phyloP scores from a whole-genome alignment of 2,888 invertebrate genomes.

The Agonopterix subpropinquella region DNA sequence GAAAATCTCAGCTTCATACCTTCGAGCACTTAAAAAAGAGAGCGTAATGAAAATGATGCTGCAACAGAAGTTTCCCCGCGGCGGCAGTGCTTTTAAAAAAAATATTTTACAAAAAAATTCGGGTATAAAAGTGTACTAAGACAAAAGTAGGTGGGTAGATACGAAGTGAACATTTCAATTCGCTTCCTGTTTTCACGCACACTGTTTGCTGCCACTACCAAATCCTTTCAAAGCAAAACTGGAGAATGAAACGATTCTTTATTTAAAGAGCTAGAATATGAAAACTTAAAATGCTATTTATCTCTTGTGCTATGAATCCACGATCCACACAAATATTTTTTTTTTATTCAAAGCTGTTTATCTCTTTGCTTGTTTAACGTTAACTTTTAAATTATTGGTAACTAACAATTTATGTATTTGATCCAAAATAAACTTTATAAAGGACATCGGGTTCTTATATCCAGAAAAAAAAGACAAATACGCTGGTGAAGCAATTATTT shows the following conservation, averaged over 20 bases:
- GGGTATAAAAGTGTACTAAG: neutral
- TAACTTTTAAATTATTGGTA: no score
- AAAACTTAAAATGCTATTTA: neutral
- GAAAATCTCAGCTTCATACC: slow-evolving; percentile 1
- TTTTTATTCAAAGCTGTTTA: no score
- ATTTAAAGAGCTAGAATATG: neutral
- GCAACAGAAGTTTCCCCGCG: slow-evolving; percentile 1
- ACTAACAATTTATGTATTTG: no score
- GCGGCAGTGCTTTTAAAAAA: slow-evolving; percentile 4
- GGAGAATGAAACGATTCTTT: neutral
- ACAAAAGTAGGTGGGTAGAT: neutral
- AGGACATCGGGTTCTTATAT: no score
- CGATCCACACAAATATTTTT: no score
- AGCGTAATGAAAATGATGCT: slow-evolving; percentile 3
- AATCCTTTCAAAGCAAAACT: neutral
- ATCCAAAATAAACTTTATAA: no score
- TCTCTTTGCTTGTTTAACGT: no score
- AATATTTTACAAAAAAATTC: slow-evolving; percentile 2
- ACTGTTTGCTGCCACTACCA: neutral
- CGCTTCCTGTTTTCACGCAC: neutral
- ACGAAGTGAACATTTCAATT: neutral
- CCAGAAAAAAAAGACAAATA: no score
- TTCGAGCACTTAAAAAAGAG: slow-evolving; percentile 2
- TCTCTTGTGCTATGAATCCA: no score
- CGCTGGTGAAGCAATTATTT: no score